Conservation (phyloP, 2,797 vertebrate genomes). For the Leptoclinus maculatus region DNA sequence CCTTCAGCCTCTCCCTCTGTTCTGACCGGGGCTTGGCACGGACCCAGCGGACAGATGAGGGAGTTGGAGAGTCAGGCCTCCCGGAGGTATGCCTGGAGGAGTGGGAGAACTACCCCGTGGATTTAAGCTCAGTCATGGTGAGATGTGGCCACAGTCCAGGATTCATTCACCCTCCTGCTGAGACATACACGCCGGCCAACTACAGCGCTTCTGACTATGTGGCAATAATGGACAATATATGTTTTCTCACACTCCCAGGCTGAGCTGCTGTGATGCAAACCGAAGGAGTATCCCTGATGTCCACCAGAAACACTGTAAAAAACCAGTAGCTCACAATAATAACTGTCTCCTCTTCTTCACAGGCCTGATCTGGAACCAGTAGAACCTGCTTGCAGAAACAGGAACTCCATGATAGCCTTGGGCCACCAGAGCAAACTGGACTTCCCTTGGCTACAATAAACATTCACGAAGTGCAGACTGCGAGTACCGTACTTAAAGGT, state of each 20-base stretch:
- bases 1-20: slow-evolving; percentile 45
- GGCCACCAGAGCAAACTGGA: slow-evolving; percentile 82
- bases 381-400: slow-evolving; percentile 79
- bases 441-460: slow-evolving; percentile 80
- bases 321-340: not conserved
- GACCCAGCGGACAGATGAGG: slow-evolving; percentile 51
- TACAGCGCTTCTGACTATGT: not conserved
- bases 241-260: not conserved
- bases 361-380: slow-evolving; percentile 83
- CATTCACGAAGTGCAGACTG: slow-evolving; percentile 47
- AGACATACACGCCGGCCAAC: slow-evolving; percentile 20
- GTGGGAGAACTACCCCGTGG: slow-evolving; percentile 59
- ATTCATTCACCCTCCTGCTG: slow-evolving; percentile 43
- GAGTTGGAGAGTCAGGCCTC: slow-evolving; percentile 66
- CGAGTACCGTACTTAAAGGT: not conserved
- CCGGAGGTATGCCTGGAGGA: slow-evolving; percentile 73
- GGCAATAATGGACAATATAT: slow-evolving; percentile 4
- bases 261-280: not conserved
- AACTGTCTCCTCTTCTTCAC: not conserved
- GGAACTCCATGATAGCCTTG: slow-evolving; percentile 88
- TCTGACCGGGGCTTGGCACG: slow-evolving; percentile 57
- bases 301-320: not conserved
- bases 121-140: slow-evolving; percentile 59
- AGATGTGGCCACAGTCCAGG: slow-evolving; percentile 64
- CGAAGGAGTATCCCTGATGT: not conserved